Percentiles rank a stretch among this genome's conserved stretches.
Conservation (phyloP, 2,113 vertebrate species). For the Albula goreensis region DNA sequence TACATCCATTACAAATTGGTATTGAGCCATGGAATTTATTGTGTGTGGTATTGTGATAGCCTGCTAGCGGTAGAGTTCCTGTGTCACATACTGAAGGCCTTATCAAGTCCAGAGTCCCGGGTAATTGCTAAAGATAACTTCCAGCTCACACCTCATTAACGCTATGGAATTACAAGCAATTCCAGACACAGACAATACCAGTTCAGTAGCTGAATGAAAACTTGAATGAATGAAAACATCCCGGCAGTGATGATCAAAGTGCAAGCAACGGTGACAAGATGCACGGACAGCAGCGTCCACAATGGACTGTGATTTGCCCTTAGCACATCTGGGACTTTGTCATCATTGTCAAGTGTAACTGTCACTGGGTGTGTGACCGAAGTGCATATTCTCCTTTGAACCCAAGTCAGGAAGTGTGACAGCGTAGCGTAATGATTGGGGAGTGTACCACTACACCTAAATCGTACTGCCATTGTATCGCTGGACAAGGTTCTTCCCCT, state of each 20-base stretch:
- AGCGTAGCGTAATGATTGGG: too few relatives aligned
- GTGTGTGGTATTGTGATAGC: neutral
- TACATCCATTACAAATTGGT: neutral
- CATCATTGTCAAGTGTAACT: neutral
- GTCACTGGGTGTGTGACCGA: neutral
- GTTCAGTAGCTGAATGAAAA: neutral
- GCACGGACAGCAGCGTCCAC: neutral
- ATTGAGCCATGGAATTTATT: neutral
- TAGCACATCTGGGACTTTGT: neutral
- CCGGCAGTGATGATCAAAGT: neutral
- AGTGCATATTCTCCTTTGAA: neutral
- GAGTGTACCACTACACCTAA: too few relatives aligned
- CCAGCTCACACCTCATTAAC: neutral
- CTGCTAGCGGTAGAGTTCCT: neutral
- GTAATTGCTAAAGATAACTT: neutral
- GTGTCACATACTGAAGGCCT: neutral
- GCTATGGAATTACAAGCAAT: neutral
- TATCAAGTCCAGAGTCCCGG: neutral
- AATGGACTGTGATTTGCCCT: neutral
- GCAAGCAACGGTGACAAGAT: neutral
- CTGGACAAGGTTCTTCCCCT: too few relatives aligned
- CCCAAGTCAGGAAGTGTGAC: too few relatives aligned
- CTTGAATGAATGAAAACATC: neutral
- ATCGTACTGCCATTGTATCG: too few relatives aligned
- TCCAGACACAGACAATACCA: neutral